Conservation (phyloP, 2,113 vertebrate species). For the Jacana jacana region DNA sequence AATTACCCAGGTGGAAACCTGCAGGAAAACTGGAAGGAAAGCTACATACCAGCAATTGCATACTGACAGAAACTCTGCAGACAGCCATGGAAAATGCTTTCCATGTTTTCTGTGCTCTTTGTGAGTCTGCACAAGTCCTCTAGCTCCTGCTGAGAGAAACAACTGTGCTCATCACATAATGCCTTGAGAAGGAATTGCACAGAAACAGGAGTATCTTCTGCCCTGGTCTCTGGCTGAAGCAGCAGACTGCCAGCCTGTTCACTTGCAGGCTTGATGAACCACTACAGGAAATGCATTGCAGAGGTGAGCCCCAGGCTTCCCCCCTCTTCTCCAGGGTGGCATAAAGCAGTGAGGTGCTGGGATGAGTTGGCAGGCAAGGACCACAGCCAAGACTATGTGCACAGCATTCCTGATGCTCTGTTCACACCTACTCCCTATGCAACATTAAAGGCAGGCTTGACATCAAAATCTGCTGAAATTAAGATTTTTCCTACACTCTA, state of each 20-base stretch:
- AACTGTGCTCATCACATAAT: background rate
- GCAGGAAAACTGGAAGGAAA: background rate
- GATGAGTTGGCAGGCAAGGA: background rate
- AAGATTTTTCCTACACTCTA: background rate
- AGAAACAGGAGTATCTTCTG: background rate
- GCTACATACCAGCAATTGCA: background rate
- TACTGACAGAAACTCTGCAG: background rate
- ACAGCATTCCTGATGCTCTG: background rate
- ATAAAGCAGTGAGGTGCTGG: background rate
- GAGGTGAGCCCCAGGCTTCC: background rate
- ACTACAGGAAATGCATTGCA: background rate
- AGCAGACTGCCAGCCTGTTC: background rate
- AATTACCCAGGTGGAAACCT: background rate
- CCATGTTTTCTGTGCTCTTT: background rate
- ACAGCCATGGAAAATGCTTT: background rate
- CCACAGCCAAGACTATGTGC: background rate
- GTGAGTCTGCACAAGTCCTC: background rate
- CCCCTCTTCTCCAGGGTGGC: background rate
- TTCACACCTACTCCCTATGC: background rate
- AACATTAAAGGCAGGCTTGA: background rate
- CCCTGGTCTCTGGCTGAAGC: background rate
- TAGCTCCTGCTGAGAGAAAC: background rate
- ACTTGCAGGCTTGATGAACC: background rate
- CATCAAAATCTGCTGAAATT: background rate
- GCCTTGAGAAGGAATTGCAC: background rate